A percentile compares a stretch with the other conserved stretches of the same genome.
These are phyloP conservation scores for Brachionus plicatilis DNA, from an alignment of 1,140 invertebrate genomes.

Conservation along the genomic window DNA sequence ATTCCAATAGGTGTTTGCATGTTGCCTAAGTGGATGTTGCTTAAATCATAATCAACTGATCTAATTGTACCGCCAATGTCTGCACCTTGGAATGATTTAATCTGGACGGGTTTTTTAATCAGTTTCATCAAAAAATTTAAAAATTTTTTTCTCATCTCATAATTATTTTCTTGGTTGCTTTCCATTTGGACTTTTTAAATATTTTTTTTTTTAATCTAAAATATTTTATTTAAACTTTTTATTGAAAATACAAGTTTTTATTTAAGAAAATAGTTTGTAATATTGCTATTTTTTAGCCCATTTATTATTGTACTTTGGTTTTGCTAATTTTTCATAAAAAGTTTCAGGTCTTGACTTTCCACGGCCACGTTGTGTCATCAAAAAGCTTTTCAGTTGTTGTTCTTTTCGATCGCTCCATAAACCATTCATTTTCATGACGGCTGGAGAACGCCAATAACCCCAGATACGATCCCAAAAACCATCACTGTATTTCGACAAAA, in stretches of 20 bases:
- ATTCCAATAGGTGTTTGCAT: constrained; percentile 52
- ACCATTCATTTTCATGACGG: neutral
- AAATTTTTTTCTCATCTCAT: constrained; percentile 51
- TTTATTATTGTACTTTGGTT: constrained; percentile 38
- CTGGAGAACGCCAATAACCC: constrained; percentile 29
- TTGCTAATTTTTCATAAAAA: constrained; percentile 12
- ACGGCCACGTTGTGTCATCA: neutral
- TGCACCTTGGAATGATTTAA: constrained; percentile 48
- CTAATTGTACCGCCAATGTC: constrained; percentile 46
- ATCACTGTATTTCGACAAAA: neutral
- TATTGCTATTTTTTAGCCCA: neutral
- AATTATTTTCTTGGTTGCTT: constrained; percentile 46
- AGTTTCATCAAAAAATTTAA: constrained; percentile 46
- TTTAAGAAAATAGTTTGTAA: neutral
- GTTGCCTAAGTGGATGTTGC: constrained; percentile 48
- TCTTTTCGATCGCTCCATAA: neutral
- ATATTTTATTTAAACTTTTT: neutral
- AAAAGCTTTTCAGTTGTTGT: constrained; percentile 24
- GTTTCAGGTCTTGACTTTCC: constrained; percentile 29
- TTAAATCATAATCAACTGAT: constrained; percentile 48
- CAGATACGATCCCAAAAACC: constrained; percentile 35
- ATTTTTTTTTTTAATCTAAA: neutral
- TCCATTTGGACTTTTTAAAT: constrained; percentile 15
- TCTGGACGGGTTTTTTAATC: constrained; percentile 43
- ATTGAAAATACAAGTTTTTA: neutral